Base-by-base conservation (phyloP, 1,140 invertebrate genomes). In the Macrobrachium rosenbergii region DNA sequence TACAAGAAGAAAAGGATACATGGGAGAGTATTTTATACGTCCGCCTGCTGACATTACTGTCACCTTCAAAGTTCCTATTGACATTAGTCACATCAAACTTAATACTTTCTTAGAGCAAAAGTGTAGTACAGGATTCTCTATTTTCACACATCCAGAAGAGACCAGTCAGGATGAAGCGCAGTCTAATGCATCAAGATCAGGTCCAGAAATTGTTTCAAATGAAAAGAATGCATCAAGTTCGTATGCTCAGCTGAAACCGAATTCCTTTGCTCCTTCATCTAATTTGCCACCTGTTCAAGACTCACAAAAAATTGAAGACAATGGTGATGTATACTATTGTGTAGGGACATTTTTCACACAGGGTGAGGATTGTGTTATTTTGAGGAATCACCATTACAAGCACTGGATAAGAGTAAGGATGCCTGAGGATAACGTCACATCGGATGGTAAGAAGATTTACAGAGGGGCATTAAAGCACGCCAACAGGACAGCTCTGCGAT, bases 281-380 rank as follows among this genome's bases (percentile, higher is more conserved):
- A 21, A 69, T 23, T 28, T 72, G 21, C 16, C 2, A 11, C 69
- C 69, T 16, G 21, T 28, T 72, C 23, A 52, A 52, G 52, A 52
- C 12, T 52, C 21, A 14, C 69, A 37, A 28, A 72, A 1, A 16
- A 23, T 23, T 28, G 78, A 73, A 43, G 52, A 62, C 5, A 62
- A 17, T 76, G 72, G 73, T 62, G 78, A 76, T 28, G 52, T 82
- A n/a, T 62, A 87, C n/a, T 87, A 80, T 60, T 87, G 85, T 64
- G 78, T 87, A 21, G 85, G 85, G 52, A 81, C 81, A 45, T 87
- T 75, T 21, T 87, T 63, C 75, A 87, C 85, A 10, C 64, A 87
- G 43, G 58, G 19, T 43, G 85, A 81, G 52, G 69, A 87, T 62
- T 52, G 60, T 21, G 21, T 87, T 23, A 23, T 75, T 17, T 67